Percentiles rank a stretch among this genome's conserved stretches.
These are phyloP conservation scores for Electrona antarctica DNA, from an alignment of 2,113 vertebrate species.

Conservation along the genomic window DNA sequence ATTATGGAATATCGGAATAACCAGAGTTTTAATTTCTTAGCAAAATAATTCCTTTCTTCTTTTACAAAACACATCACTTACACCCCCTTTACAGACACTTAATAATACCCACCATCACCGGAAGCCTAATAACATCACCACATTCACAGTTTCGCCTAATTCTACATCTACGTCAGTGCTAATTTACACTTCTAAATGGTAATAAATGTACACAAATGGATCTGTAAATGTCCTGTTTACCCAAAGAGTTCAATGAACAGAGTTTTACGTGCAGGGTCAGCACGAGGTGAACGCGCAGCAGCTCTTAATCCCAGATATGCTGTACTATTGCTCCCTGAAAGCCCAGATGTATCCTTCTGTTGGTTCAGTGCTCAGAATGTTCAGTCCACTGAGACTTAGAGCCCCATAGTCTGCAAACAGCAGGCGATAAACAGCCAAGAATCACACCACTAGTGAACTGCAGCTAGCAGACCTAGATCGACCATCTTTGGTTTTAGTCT, in stretches of 20 bases:
- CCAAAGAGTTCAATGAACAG: background rate
- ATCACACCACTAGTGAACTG: background rate
- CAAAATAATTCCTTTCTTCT: too few relatives aligned
- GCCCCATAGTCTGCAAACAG: slow-evolving; percentile 20
- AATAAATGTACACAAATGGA: background rate
- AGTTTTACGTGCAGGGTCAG: background rate
- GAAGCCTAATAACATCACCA: too few relatives aligned
- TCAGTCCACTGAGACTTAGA: slow-evolving; percentile 12
- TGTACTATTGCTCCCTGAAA: slow-evolving; percentile 16
- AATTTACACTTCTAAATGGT: too few relatives aligned
- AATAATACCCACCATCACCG: too few relatives aligned
- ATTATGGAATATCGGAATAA: too few relatives aligned
- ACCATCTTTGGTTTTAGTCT: background rate
- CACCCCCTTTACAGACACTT: too few relatives aligned
- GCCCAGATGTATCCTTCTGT: slow-evolving; percentile 34
- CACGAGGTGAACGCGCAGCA: slow-evolving; percentile 29
- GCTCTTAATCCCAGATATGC: slow-evolving; percentile 7
- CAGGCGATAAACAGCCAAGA: background rate
- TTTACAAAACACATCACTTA: too few relatives aligned
- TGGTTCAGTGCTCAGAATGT: slow-evolving; percentile 14
- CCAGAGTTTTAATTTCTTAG: too few relatives aligned
- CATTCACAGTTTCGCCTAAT: too few relatives aligned
- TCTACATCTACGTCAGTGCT: too few relatives aligned
- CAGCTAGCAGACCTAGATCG: background rate
- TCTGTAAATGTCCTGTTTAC: background rate